phyloP scores from a whole-genome alignment of 2,888 invertebrate genomes.

The Dryadula phaetusa region DNA sequence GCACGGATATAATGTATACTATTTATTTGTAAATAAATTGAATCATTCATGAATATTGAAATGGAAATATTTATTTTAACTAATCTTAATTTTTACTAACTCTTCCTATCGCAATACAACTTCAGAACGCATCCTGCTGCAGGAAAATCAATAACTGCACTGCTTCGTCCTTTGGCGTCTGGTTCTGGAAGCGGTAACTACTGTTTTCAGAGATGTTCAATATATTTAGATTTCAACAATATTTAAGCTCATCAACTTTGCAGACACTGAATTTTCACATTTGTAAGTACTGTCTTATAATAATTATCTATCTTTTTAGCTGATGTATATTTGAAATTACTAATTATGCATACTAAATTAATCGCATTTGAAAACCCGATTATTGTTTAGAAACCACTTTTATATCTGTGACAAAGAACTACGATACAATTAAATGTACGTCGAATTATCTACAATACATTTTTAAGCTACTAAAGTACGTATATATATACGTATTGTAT shows the following conservation, averaged over 20 bases:
- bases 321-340: no score
- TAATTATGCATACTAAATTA: no score
- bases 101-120: not conserved
- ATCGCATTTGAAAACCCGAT: no score
- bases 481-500: no score
- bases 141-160: conserved; percentile 6
- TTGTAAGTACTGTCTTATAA: not conserved
- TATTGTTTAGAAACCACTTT: no score
- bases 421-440: no score
- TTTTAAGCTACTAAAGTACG: no score
- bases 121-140: not conserved
- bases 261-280: not conserved
- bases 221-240: not conserved
- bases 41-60: no score
- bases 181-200: not conserved
- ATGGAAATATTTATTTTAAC: not conserved
- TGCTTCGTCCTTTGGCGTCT: conserved; percentile 3
- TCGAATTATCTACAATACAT: no score
- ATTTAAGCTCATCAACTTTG: not conserved
- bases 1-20: no score
- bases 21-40: no score
- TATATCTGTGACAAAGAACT: no score
- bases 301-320: not conserved
- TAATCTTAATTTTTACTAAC: not conserved
- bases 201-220: not conserved